Percentiles rank a stretch among this genome's conserved stretches.
phyloP scores from a whole-genome alignment of 2,888 invertebrate genomes.

The Chaetogeoica ovagalla region DNA sequence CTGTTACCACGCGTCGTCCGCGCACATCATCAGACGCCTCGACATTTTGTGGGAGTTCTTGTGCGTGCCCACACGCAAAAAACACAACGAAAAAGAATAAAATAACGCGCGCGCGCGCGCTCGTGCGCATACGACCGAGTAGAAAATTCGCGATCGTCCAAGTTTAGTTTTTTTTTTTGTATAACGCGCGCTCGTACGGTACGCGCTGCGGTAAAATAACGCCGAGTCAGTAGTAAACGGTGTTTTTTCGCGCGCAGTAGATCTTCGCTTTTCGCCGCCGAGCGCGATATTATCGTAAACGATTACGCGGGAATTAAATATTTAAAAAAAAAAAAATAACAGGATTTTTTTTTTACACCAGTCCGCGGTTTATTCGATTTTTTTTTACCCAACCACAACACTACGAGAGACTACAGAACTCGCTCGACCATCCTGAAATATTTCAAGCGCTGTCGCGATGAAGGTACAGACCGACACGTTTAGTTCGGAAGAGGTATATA shows the following conservation, averaged over 20 bases:
- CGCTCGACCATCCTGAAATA: constrained; percentile 68
- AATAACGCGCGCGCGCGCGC: not conserved
- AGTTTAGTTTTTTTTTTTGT: constrained; percentile 23
- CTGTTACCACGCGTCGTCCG: not conserved
- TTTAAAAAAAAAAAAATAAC: no score
- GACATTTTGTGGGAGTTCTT: no score
- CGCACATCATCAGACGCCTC: not conserved
- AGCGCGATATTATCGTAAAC: not conserved
- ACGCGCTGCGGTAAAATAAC: not conserved
- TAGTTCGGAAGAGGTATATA: constrained; percentile 73
- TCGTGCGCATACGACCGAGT: not conserved
- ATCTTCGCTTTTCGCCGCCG: not conserved
- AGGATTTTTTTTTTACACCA: no score
- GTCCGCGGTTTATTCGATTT: no score
- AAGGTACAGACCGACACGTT: constrained; percentile 84
- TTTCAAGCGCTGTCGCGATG: constrained; percentile 72
- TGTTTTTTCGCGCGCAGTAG: not conserved
- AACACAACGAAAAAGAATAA: no score
- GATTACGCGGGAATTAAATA: no score
- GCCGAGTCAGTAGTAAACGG: not conserved
- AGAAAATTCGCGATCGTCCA: constrained; percentile 48
- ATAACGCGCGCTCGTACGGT: no score
- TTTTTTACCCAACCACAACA: no score
- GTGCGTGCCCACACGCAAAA: constrained; percentile 12
- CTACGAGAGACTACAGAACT: constrained; percentile 70